Conservation (phyloP, 92 coral and sea anemone genomes). For the Blastomussa wellsi region DNA sequence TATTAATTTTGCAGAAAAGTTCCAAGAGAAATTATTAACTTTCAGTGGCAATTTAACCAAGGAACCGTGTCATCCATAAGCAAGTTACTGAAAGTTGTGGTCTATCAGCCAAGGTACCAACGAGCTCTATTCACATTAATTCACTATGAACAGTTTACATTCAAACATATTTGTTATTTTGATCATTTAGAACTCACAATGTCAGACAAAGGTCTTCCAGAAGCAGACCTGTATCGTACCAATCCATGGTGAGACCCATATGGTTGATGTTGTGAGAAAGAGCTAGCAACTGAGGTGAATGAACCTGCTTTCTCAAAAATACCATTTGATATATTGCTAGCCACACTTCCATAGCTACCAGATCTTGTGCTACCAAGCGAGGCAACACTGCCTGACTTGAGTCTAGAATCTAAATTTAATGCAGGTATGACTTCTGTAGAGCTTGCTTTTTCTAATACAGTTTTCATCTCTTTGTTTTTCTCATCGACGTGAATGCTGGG, state of each 20-base stretch:
- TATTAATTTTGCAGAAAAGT: no score
- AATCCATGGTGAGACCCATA: constrained; percentile 48
- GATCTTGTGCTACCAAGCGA: constrained; percentile 86
- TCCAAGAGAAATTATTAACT: neutral
- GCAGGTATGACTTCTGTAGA: constrained; percentile 91
- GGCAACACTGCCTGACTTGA: constrained; percentile 86
- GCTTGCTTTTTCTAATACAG: constrained; percentile 84
- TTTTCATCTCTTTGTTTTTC: constrained; percentile 91
- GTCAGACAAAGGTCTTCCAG: constrained; percentile 93
- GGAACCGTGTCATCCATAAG: no score
- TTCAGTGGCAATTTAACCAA: no score
- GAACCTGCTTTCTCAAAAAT: constrained; percentile 78
- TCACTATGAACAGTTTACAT: no score
- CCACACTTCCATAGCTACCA: constrained; percentile 82
- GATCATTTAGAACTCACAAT: constrained; percentile 58
- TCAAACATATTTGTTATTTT: neutral
- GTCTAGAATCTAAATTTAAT: constrained; percentile 69
- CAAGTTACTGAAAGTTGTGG: no score
- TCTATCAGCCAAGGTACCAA: no score
- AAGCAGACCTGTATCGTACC: constrained; percentile 71
- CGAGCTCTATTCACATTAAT: no score
- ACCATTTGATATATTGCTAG: constrained; percentile 86
- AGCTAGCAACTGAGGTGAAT: constrained; percentile 76
- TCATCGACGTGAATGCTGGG: constrained; percentile 87
- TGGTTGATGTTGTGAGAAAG: constrained; percentile 52